Evolutionary conservation across 2,113 vertebrate genomes (phyloP).

Genomic region (Clarias macrocephalus): DNA sequence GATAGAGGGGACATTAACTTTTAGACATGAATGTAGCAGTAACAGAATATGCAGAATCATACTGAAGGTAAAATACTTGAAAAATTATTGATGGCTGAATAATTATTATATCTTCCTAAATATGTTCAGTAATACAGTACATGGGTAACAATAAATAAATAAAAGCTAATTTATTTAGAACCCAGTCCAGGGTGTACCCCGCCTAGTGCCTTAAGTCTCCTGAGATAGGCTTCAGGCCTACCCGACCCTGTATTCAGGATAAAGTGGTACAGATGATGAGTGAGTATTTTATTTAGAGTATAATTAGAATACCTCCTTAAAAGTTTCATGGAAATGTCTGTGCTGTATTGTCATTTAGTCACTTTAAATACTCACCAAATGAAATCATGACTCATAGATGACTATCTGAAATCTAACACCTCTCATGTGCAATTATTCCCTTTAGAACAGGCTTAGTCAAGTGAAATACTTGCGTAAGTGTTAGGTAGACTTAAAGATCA

Average conservation of each 20-base stretch:
- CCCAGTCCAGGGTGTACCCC: no score
- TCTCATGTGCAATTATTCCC: not conserved
- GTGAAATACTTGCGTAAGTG: not conserved
- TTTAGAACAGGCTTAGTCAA: not conserved
- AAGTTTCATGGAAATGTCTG: not conserved
- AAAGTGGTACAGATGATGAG: no score
- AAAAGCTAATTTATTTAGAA: no score
- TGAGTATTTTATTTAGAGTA: not conserved
- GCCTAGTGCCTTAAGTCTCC: no score
- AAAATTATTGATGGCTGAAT: not conserved
- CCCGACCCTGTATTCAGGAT: no score
- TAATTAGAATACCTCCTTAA: not conserved
- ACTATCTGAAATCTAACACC: not conserved
- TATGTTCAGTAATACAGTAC: not conserved
- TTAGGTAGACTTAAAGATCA: not conserved
- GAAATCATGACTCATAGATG: not conserved
- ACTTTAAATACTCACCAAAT: not conserved
- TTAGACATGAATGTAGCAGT: not conserved
- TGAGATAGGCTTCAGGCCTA: no score
- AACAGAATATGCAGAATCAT: conserved; percentile 6
- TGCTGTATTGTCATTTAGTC: not conserved
- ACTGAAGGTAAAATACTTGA: not conserved
- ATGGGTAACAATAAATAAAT: not conserved
- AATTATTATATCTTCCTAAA: not conserved
- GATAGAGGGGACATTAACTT: no score